Evolutionary conservation across 2,888 invertebrate species (phyloP).

Genomic region (Bombylius discolor): DNA sequence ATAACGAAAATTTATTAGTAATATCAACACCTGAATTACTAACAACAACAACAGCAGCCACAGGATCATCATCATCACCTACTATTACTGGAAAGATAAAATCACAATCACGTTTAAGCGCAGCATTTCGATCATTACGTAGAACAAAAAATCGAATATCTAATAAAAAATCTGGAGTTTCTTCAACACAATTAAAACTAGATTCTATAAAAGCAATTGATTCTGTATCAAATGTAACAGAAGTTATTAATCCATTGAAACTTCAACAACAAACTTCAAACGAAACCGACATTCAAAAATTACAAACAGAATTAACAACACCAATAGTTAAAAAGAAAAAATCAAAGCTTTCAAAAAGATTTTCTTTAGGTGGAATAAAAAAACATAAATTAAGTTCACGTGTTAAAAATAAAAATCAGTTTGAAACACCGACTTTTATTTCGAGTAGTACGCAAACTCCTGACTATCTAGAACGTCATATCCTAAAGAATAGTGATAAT

Average conservation of each 20-base stretch:
- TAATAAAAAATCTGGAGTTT: background rate
- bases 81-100: slow-evolving; percentile 20
- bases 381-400: background rate
- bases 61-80: slow-evolving; percentile 5
- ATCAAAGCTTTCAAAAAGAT: slow-evolving; percentile 25
- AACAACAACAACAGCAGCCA: slow-evolving; percentile 12
- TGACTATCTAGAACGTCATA: slow-evolving; percentile 13
- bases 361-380: slow-evolving; percentile 15
- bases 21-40: slow-evolving; percentile 13
- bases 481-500: background rate
- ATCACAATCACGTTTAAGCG: slow-evolving; percentile 28
- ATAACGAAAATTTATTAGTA: slow-evolving; percentile 5
- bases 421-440: slow-evolving; percentile 4
- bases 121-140: slow-evolving; percentile 27
- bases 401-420: background rate
- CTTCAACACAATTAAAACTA: background rate
- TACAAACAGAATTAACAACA: background rate
- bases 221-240: too few relatives aligned
- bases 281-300: background rate
- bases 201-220: too few relatives aligned
- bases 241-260: too few relatives aligned
- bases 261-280: too few relatives aligned
- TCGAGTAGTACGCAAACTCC: slow-evolving; percentile 18
- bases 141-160: background rate
- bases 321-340: slow-evolving; percentile 21